Base-by-base conservation (phyloP, 2,113 vertebrate genomes). In the Pan paniscus region DNA sequence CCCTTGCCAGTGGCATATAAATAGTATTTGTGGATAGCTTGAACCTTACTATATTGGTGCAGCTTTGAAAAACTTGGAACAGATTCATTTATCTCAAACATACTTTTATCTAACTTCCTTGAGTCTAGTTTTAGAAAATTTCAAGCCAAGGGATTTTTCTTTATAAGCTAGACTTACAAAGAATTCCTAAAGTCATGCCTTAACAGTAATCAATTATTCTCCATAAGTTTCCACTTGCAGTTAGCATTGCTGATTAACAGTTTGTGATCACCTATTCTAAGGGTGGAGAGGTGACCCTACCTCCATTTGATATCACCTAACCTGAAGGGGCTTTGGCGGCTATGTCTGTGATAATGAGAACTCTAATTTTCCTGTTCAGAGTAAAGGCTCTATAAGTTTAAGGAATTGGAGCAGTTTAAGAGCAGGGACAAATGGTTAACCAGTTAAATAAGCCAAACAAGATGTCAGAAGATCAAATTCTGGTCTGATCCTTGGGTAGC, bases 41-140 rank as follows among this genome's bases (percentile, higher is more conserved):
- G 72, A 81, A 64, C 67, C 35, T 84, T 78, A 55, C 76, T 83
- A 8, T 64, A 40, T 38, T 12, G 43, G 20, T 90, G 5, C 20
- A 67, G n/a, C 81, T 96, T 73, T 85, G 27, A 85, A 94, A 93
- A 93, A 20, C 14, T 72, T 78, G 64, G 43, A 84, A 94, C 8
- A 40, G 48, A 89, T 75, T 93, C 35, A 50, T 78, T 57, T 75
- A 70, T 83, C 22, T 90, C 70, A 89, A 89, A 59, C 7, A 64
- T 57, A 52, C 84, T 57, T 93, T 96, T 81, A 11, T 76, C 52
- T 80, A 84, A 80, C 6, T 46, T 43, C 70, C 61, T 95, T 70
- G 55, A 76, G 35, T 85, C 50, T 97, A 70, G 97, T 46, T 89
- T 93, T 35, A 91, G n/a, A 81, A 90, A 64, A 59, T 90, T 90